These are phyloP conservation scores for Musca vetustissima DNA, from an alignment of 1,140 invertebrate genomes.

Conservation along the genomic window DNA sequence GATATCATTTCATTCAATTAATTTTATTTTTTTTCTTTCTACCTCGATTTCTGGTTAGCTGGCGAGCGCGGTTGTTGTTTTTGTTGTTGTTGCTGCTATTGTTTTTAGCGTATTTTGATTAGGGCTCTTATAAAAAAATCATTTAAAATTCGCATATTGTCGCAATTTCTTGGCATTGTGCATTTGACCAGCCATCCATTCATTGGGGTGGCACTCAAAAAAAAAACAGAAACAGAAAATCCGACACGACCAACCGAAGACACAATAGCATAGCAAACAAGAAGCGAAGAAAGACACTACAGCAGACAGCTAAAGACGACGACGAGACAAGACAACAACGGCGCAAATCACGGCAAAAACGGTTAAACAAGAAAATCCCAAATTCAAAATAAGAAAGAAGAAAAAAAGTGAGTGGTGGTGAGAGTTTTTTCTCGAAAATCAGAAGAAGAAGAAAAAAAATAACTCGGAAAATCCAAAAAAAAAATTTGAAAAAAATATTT, in stretches of 20 bases:
- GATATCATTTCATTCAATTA: constrained; percentile 23
- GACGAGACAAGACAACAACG: no score
- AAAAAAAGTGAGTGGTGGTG: not conserved
- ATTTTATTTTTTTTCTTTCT: constrained; percentile 6
- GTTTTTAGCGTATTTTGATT: constrained; percentile 14
- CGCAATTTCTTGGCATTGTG: constrained; percentile 54
- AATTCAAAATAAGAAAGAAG: no score
- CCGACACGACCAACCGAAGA: no score
- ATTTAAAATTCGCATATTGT: constrained; percentile 55
- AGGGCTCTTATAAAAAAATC: constrained; percentile 18
- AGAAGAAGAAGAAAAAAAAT: not conserved
- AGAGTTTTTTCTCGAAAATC: not conserved
- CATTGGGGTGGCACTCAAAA: constrained; percentile 19
- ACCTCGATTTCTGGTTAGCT: not conserved
- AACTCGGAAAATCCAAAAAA: not conserved
- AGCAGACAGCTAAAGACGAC: no score
- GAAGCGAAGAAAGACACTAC: no score
- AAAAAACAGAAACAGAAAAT: no score
- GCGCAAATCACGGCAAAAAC: no score
- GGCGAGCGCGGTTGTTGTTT: not conserved
- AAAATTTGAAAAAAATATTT: no score
- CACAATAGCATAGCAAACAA: no score
- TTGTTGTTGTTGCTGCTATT: constrained; percentile 35
- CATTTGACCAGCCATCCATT: constrained; percentile 27
- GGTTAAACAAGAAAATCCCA: no score